phyloP scores from a whole-genome alignment of 2,888 invertebrate species.

The Lathronympha strigana region DNA sequence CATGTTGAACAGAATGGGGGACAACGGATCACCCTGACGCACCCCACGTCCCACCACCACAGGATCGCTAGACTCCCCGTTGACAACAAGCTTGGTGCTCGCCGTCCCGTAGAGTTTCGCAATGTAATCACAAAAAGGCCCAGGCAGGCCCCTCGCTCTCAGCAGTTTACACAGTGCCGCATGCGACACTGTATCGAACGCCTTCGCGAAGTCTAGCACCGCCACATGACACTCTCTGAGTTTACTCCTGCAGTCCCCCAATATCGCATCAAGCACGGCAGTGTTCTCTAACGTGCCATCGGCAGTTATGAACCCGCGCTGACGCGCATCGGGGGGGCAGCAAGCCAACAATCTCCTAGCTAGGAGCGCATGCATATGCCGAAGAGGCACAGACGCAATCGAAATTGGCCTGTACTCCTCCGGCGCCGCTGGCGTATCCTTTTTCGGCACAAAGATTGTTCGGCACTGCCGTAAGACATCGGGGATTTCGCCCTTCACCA shows the following conservation, averaged over 20 bases:
- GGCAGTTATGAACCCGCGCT: neutral
- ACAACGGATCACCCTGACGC: constrained; percentile 66
- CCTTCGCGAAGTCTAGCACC: neutral
- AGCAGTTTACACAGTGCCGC: no score
- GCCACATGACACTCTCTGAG: neutral
- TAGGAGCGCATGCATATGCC: neutral
- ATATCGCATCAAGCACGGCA: neutral
- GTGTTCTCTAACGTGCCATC: neutral
- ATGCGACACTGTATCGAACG: no score
- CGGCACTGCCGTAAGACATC: neutral
- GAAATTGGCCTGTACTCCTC: neutral
- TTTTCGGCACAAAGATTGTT: neutral
- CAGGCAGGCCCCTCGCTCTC: no score
- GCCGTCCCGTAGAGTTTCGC: no score
- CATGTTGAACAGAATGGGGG: constrained; percentile 60
- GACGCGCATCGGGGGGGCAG: neutral
- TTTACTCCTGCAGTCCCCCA: neutral
- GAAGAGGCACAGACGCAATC: neutral
- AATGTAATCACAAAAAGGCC: no score
- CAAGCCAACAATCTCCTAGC: neutral
- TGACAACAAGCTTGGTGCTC: constrained; percentile 49
- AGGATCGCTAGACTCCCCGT: constrained; percentile 45
- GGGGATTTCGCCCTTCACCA: no score
- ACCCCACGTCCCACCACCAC: constrained; percentile 56
- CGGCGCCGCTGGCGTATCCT: neutral